These are phyloP conservation scores for Ptilodon capucinus DNA, from an alignment of 2,888 invertebrate species.

Conservation along the genomic window DNA sequence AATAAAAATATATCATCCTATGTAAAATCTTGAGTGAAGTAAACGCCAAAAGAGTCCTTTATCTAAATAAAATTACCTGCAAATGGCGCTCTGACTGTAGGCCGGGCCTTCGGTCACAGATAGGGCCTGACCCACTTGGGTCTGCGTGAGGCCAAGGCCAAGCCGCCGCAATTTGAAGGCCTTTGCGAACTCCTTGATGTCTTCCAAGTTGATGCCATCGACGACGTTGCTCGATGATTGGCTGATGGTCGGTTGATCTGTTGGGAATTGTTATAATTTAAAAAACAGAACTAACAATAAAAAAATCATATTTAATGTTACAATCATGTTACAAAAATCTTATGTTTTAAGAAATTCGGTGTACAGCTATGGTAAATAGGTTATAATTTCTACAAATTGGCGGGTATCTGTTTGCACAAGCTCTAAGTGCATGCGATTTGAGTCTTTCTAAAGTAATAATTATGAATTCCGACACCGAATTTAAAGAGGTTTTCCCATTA, in stretches of 20 bases:
- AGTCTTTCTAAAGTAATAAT: no score
- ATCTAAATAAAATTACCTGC: slow-evolving; percentile 87
- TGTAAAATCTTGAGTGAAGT: not conserved
- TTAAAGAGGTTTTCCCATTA: no score
- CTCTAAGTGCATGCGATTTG: no score
- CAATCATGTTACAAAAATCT: no score
- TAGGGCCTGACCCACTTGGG: slow-evolving; percentile 98
- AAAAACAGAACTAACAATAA: no score
- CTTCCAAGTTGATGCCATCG: slow-evolving; percentile 98
- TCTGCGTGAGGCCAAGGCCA: slow-evolving; percentile 97
- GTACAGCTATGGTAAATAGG: no score
- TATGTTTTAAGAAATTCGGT: no score
- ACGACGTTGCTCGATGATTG: slow-evolving; percentile 97
- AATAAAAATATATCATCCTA: not conserved
- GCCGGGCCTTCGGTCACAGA: slow-evolving; percentile 98
- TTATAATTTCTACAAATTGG: no score
- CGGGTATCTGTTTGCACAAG: no score
- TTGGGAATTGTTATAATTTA: slow-evolving; percentile 25
- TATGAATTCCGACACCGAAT: no score
- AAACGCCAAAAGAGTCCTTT: not conserved
- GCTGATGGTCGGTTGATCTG: slow-evolving; percentile 96
- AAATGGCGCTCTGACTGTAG: slow-evolving; percentile 99
- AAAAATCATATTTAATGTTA: no score
- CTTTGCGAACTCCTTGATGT: slow-evolving; percentile 99
- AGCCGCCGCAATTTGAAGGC: slow-evolving; percentile 97